Conservation (phyloP, 2,797 vertebrate genomes). For the Eremophila alpestris region DNA sequence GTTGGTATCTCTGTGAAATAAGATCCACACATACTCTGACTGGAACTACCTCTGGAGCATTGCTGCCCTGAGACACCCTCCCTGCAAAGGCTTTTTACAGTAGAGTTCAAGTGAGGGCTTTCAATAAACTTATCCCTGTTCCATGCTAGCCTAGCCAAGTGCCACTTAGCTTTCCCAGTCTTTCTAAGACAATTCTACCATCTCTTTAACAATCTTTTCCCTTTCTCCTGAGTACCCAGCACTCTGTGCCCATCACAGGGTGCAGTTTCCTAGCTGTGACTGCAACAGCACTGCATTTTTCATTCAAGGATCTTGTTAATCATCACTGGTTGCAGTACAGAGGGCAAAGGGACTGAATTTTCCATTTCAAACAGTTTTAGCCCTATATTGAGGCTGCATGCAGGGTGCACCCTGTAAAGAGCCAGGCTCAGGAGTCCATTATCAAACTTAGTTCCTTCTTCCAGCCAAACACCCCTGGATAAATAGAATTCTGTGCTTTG, state of each 20-base stretch:
- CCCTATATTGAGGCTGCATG: background rate
- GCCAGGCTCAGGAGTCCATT: background rate
- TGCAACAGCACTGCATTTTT: background rate
- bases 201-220: background rate
- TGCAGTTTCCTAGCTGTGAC: background rate
- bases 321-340: background rate
- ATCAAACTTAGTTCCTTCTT: background rate
- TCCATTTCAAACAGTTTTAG: constrained; percentile 9
- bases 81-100: background rate
- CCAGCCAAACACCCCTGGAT: background rate
- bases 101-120: background rate
- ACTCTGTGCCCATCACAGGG: background rate
- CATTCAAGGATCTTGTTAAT: background rate
- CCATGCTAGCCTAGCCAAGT: background rate
- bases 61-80: background rate
- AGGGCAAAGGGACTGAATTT: background rate
- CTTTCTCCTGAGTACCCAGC: background rate
- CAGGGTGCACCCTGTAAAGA: background rate
- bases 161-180: background rate
- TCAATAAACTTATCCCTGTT: background rate
- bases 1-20: background rate
- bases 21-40: background rate
- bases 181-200: background rate
- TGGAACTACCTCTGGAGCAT: background rate
- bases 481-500: constrained; percentile 2